phyloP scores from a whole-genome alignment of 1,140 invertebrate species.

The Theocolax elegans region DNA sequence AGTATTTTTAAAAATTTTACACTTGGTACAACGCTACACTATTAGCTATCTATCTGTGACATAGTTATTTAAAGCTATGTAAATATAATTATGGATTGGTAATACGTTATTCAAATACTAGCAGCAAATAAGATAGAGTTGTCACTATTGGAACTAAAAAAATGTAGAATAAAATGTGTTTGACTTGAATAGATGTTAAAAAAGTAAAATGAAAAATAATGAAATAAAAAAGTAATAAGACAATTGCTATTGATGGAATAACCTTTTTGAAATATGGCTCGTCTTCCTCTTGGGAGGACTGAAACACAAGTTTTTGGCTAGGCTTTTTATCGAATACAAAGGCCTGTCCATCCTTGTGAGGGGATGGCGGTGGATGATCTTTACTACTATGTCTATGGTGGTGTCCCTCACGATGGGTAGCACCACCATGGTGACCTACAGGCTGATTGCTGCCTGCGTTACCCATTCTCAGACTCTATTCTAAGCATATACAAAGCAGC shows the following conservation, averaged over 20 bases:
- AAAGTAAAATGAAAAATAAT: neutral
- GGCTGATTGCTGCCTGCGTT: constrained; percentile 78
- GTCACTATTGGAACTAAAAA: too few relatives aligned
- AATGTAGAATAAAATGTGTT: too few relatives aligned
- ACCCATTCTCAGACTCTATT: constrained; percentile 70
- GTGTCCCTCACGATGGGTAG: constrained; percentile 65
- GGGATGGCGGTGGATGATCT: constrained; percentile 72
- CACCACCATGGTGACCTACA: constrained; percentile 73
- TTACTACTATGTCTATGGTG: constrained; percentile 53
- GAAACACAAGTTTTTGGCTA: constrained; percentile 72
- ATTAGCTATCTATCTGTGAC: too few relatives aligned
- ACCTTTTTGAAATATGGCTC: constrained; percentile 82
- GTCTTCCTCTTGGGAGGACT: constrained; percentile 82
- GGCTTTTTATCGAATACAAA: constrained; percentile 87
- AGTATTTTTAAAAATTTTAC: too few relatives aligned
- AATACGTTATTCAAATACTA: too few relatives aligned
- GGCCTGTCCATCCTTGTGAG: constrained; percentile 81
- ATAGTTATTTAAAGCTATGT: too few relatives aligned
- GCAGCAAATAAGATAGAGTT: too few relatives aligned
- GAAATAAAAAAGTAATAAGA: neutral
- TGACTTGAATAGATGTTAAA: too few relatives aligned
- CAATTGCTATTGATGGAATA: neutral
- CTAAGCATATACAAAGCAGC: constrained; percentile 12
- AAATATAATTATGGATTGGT: too few relatives aligned
- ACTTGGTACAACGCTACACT: too few relatives aligned